Evolutionary conservation across 2,888 invertebrate species (phyloP).

Genomic region (Plagiodera versicolora): DNA sequence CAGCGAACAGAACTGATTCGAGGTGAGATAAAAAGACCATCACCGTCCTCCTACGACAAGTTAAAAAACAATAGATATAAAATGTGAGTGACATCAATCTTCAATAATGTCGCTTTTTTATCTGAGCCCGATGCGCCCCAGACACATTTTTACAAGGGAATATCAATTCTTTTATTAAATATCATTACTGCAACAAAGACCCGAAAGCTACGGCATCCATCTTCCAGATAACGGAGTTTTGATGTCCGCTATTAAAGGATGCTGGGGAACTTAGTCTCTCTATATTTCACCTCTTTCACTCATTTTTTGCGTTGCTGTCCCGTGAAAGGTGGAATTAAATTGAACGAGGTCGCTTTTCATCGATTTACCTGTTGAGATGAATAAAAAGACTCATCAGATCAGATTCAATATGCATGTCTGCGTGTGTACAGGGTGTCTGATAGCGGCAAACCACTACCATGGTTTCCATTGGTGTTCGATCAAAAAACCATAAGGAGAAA

Average conservation of each 20-base stretch:
- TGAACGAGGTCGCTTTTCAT: conserved; percentile 9
- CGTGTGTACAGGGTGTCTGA: too few species aligned
- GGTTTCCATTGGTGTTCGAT: too few species aligned
- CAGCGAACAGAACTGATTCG: neutral
- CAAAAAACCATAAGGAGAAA: too few species aligned
- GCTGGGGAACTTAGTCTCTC: conserved; percentile 18
- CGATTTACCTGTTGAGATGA: conserved; percentile 6
- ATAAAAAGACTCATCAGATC: neutral
- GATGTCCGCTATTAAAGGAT: conserved; percentile 32
- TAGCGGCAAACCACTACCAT: too few species aligned
- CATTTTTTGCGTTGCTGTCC: conserved; percentile 12
- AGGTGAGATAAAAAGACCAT: neutral
- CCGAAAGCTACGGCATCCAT: conserved; percentile 40
- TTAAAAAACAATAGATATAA: conserved; percentile 12
- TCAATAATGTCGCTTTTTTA: conserved; percentile 10
- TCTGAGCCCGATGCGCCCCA: neutral
- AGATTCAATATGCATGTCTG: neutral
- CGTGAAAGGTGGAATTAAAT: conserved; percentile 10
- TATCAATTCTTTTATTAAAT: conserved; percentile 48
- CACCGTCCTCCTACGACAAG: neutral
- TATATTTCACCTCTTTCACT: conserved; percentile 20
- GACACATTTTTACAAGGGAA: conserved; percentile 26
- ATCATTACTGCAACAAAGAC: conserved; percentile 45
- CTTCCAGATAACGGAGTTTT: conserved; percentile 40
- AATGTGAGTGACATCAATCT: conserved; percentile 16